Conservation (phyloP, 2,888 invertebrate species). For the Halictus ligatus region DNA sequence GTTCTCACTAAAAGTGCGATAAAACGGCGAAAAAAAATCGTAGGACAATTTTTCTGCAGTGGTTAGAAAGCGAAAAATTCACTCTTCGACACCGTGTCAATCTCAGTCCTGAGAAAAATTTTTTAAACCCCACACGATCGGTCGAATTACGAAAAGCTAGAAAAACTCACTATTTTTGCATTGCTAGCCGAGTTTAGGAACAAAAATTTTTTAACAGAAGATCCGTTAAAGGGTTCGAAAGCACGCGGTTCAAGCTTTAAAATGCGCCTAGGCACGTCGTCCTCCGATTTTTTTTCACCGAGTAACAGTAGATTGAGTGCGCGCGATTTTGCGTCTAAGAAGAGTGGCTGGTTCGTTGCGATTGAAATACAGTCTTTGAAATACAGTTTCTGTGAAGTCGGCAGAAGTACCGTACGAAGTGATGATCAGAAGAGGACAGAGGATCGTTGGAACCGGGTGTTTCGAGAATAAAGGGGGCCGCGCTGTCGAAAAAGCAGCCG, state of each 20-base stretch:
- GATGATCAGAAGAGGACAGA: not conserved
- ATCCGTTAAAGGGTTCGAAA: not conserved
- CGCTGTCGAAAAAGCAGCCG: slow-evolving; percentile 6
- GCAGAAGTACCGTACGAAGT: not conserved
- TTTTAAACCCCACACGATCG: not conserved
- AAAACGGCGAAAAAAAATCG: not conserved
- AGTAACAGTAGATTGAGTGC: not conserved
- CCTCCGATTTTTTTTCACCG: not conserved
- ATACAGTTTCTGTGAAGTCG: not conserved
- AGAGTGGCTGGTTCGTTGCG: not conserved
- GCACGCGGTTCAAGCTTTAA: not conserved
- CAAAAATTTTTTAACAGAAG: too few relatives aligned
- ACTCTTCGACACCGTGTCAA: not conserved
- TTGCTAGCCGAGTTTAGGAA: not conserved
- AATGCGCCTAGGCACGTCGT: not conserved
- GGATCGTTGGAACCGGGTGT: not conserved
- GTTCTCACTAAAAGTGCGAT: not conserved
- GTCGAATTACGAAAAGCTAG: too few relatives aligned
- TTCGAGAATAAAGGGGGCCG: not conserved
- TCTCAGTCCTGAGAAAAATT: not conserved
- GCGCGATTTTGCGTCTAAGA: not conserved
- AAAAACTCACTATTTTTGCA: not conserved
- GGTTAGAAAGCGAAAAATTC: not conserved
- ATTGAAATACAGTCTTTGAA: not conserved
- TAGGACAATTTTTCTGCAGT: not conserved